phyloP scores from a whole-genome alignment of 2,113 vertebrate species.

The Gasterosteus aculeatus region DNA sequence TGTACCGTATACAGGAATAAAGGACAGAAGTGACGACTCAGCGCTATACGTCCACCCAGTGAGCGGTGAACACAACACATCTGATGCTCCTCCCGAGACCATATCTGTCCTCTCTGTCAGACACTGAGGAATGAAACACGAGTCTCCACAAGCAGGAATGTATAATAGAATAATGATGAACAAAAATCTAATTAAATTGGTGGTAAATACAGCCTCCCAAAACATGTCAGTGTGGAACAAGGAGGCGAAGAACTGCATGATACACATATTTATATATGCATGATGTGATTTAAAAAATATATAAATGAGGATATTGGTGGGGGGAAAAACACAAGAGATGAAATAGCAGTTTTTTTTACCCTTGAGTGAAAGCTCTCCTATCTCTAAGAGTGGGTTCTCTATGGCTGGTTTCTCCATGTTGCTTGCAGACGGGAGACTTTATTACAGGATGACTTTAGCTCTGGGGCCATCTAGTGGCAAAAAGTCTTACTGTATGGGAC shows the following conservation, averaged over 20 bases:
- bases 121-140: background rate
- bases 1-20: constrained; percentile 75
- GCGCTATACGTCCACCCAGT: constrained; percentile 36
- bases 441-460: background rate
- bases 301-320: background rate
- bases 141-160: background rate
- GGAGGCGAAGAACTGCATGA: background rate
- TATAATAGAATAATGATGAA: background rate
- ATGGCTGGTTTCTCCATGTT: background rate
- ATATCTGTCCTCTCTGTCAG: background rate
- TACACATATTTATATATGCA: background rate
- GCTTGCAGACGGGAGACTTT: background rate
- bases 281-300: background rate
- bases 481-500: background rate
- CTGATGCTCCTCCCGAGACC: constrained; percentile 1
- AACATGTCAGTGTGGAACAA: background rate
- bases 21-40: constrained; percentile 64
- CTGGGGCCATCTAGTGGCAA: constrained; percentile 40
- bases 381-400: background rate
- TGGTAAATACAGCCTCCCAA: background rate
- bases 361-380: background rate
- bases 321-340: background rate
- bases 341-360: background rate
- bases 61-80: constrained; percentile 22
- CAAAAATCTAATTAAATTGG: background rate